A percentile compares a stretch with the other conserved stretches of the same genome.
Evolutionary conservation across 2,797 vertebrate species (phyloP).

Genomic region (Malacoctenus gilli): DNA sequence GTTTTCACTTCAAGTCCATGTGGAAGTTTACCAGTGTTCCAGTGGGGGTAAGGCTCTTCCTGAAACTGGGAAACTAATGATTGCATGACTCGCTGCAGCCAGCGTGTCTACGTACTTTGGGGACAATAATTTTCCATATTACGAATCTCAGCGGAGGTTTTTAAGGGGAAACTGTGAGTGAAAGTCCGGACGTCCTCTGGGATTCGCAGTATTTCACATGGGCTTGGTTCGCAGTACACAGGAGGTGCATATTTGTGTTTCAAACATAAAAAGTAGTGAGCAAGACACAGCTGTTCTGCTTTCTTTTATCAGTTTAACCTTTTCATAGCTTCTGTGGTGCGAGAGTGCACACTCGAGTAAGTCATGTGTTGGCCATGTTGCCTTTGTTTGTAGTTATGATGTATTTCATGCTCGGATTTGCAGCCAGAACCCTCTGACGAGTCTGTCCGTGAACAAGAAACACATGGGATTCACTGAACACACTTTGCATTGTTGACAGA

Average conservation of each 20-base stretch:
- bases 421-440: background rate
- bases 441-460: too few species aligned
- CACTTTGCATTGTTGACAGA: background rate
- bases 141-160: conserved; percentile 8
- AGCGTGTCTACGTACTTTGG: background rate
- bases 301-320: background rate
- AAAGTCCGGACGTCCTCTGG: conserved; percentile 4
- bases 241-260: background rate
- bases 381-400: background rate
- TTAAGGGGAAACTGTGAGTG: conserved; percentile 37
- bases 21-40: background rate
- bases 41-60: background rate
- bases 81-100: conserved; percentile 11
- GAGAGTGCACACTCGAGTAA: conserved; percentile 7
- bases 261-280: conserved; percentile 13
- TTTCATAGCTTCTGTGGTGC: conserved; percentile 4
- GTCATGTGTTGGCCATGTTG: conserved; percentile 21
- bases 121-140: conserved; percentile 17
- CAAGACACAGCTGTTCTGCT: conserved; percentile 1
- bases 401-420: background rate
- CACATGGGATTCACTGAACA: background rate
- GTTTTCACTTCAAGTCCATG: background rate
- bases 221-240: background rate
- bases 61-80: conserved; percentile 8
- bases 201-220: conserved; percentile 9